phyloP scores from a whole-genome alignment of 2,113 vertebrate genomes.

The Zosterops hypoxanthus region DNA sequence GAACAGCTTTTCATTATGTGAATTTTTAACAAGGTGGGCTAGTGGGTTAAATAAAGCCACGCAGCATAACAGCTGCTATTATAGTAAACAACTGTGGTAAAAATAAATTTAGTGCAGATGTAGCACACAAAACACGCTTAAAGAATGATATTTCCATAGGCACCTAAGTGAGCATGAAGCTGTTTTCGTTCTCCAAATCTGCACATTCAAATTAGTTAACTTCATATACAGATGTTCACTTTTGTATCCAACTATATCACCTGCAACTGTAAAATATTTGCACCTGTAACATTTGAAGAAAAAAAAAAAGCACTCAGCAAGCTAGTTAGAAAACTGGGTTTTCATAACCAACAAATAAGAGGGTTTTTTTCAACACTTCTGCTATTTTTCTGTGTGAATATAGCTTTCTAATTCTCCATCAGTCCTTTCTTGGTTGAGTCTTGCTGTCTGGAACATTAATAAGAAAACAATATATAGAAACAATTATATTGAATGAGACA shows the following conservation, averaged over 20 bases:
- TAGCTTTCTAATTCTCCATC: neutral
- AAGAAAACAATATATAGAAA: neutral
- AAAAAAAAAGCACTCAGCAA: neutral
- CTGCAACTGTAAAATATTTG: neutral
- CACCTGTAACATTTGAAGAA: neutral
- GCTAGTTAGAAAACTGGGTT: neutral
- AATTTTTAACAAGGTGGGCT: neutral
- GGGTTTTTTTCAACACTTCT: neutral
- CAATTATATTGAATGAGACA: neutral
- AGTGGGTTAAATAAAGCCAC: neutral
- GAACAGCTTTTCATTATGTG: neutral
- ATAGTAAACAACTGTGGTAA: neutral
- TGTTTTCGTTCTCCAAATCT: slow-evolving; percentile 22
- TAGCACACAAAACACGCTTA: neutral
- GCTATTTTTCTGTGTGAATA: neutral
- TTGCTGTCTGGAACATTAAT: neutral
- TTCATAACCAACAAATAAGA: neutral
- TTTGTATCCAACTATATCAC: neutral
- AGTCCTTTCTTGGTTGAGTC: neutral
- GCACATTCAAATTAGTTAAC: neutral
- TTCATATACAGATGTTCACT: neutral
- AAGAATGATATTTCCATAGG: neutral
- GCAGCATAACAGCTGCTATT: neutral
- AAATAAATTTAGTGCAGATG: slow-evolving; percentile 22
- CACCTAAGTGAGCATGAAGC: slow-evolving; percentile 35